These are phyloP conservation scores for Chaenogobius annularis DNA, from an alignment of 2,113 vertebrate species.

Conservation along the genomic window DNA sequence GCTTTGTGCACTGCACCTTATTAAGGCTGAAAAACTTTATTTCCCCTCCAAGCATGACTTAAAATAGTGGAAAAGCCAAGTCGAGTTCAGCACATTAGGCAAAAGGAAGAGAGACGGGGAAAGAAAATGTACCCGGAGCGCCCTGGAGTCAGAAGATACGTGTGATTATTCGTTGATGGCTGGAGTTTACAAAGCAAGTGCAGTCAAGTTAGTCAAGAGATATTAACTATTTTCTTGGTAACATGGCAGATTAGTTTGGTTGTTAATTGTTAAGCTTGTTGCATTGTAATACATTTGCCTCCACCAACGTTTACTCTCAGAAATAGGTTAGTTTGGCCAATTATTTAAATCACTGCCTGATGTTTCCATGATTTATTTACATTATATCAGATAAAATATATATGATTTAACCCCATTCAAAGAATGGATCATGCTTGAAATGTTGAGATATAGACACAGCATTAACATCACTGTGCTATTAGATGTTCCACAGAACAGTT, in stretches of 20 bases:
- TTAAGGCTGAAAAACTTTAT: constrained; percentile 17
- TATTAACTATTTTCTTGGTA: not conserved
- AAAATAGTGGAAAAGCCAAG: constrained; percentile 18
- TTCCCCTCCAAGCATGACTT: not conserved
- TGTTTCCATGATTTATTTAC: not conserved
- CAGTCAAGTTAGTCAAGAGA: not conserved
- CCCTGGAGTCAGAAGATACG: not conserved
- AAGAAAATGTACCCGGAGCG: not conserved
- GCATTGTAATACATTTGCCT: not conserved
- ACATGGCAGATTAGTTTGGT: not conserved
- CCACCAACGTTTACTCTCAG: not conserved
- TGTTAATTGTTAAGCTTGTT: not conserved
- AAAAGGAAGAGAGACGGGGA: not conserved
- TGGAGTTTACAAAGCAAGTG: not conserved
- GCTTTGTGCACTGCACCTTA: constrained; percentile 30
- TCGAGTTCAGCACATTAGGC: constrained; percentile 3
- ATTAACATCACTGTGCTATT: too few species aligned
- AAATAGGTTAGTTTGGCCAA: not conserved
- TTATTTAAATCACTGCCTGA: not conserved
- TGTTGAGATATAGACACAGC: too few species aligned
- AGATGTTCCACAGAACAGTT: too few species aligned
- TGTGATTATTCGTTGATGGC: constrained; percentile 3
- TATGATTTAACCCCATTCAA: too few species aligned
- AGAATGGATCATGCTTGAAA: too few species aligned
- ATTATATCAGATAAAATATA: not conserved